Percentiles rank a stretch among this genome's conserved stretches.
Conservation (phyloP, 2,888 invertebrate genomes). For the Archaeoteleia sp. region DNA sequence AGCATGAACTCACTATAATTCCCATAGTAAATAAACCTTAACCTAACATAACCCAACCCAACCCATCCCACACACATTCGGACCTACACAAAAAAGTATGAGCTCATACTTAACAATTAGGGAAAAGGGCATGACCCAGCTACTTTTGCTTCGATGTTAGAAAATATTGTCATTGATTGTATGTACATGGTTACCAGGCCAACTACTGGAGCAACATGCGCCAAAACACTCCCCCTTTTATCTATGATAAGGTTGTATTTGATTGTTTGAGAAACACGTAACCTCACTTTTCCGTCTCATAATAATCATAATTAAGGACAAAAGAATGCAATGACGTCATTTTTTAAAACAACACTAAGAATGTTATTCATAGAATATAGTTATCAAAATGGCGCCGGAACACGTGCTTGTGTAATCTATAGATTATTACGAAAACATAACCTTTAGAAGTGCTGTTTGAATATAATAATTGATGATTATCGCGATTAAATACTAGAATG, state of each 20-base stretch:
- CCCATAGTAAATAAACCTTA: slow-evolving; percentile 68
- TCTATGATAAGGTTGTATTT: slow-evolving; percentile 1
- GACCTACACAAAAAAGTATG: not conserved
- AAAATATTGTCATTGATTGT: slow-evolving; percentile 66
- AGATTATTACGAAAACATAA: no score
- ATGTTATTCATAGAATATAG: no score
- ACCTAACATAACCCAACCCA: slow-evolving; percentile 59
- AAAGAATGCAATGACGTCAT: no score
- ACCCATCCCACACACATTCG: slow-evolving; percentile 55
- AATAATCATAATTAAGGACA: no score
- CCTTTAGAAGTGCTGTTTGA: no score
- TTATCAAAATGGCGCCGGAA: no score
- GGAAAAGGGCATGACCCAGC: slow-evolving; percentile 27
- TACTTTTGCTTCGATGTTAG: slow-evolving; percentile 34
- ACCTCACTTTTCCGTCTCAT: slow-evolving; percentile 52
- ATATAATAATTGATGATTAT: no score
- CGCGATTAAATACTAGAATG: no score
- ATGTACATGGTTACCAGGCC: slow-evolving; percentile 72
- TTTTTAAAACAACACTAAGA: no score
- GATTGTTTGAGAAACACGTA: slow-evolving; percentile 36
- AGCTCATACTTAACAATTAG: slow-evolving; percentile 5
- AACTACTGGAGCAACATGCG: slow-evolving; percentile 72
- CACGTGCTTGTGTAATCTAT: no score
- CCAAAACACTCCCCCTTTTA: slow-evolving; percentile 53
- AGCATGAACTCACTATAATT: slow-evolving; percentile 72